Base-by-base conservation (phyloP, 1,140 invertebrate genomes). In the Ridgeia piscesae region DNA sequence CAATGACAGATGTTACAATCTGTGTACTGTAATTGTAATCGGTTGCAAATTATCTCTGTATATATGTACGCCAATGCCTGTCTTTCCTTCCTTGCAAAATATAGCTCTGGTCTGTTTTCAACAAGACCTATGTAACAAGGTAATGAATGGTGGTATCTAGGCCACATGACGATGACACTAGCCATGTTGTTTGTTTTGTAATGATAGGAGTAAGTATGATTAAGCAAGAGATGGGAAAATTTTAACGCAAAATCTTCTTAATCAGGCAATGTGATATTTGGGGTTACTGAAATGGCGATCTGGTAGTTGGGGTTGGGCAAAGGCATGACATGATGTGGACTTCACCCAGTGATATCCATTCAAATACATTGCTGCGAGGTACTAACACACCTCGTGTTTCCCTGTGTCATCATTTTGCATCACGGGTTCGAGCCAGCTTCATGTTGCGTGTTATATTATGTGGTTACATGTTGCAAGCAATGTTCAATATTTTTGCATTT, bases 401-500 rank as follows among this genome's bases (percentile, higher is more conserved):
- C 58, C 58, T 31, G 58, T 21, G 27, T 31, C 11, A 77, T 17
- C 27, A 77, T 21, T 8, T 77, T 17, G 58, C 17, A 21, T 21
- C 27, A 21, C 11, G 58, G 14, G 4, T 77, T 21, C 27, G 58
- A 21, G 17, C 11, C 58, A 77, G 58, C 8, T 21, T 77, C 11
- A 27, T 21, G 58, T 77, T 21, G 17, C 27, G 58, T 77, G 58
- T 77, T 77, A 0, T 77, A 0, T 21, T 27, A 9, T 14, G 58
- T 77, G 8, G 27, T 77, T 77, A 21, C 27, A 77, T 77, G 27
- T 77, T 77, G 58, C 27, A 77, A 77, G 58, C 58, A 77, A 77
- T 77, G 58, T 77, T 77, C 58, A 77, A 77, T 77, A 77, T 77
- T 77, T 77, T 77, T 77, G 58, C 58, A 77, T 77, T 77, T 77